phyloP scores from a whole-genome alignment of 2,113 vertebrate species.

The Notiomystis cincta region DNA sequence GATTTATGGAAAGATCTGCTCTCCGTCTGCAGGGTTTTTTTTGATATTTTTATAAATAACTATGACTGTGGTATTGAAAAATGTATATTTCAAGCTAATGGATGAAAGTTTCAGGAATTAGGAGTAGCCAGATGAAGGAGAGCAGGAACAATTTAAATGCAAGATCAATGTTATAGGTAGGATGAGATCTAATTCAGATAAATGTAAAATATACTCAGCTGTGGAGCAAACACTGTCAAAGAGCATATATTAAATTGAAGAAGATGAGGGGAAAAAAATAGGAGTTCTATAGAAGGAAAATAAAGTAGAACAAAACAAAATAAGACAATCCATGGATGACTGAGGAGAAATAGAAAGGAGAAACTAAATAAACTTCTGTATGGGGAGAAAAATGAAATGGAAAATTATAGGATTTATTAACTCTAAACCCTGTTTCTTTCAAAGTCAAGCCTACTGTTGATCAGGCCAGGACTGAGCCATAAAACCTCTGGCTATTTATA shows the following conservation, averaged over 20 bases:
- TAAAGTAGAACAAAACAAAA: neutral
- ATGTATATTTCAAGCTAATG: neutral
- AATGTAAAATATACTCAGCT: neutral
- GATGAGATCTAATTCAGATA: neutral
- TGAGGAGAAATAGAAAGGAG: neutral
- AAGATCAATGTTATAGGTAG: neutral
- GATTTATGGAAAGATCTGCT: constrained; percentile 5
- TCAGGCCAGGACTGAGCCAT: neutral
- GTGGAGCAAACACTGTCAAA: neutral
- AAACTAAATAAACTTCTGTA: neutral
- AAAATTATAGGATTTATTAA: neutral
- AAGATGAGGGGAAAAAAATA: neutral
- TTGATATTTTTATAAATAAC: constrained; percentile 9
- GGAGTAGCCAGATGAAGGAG: neutral
- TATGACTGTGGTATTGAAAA: neutral
- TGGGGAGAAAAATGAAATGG: neutral
- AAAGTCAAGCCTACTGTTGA: neutral
- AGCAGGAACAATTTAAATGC: neutral
- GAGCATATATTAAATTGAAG: neutral
- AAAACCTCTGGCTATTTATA: neutral
- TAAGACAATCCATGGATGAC: neutral
- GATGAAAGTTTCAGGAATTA: neutral
- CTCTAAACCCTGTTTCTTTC: neutral
- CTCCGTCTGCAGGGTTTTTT: neutral
- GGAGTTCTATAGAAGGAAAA: neutral